Base-by-base conservation (phyloP, 2,113 vertebrate species). In the Synchiropus splendidus region DNA sequence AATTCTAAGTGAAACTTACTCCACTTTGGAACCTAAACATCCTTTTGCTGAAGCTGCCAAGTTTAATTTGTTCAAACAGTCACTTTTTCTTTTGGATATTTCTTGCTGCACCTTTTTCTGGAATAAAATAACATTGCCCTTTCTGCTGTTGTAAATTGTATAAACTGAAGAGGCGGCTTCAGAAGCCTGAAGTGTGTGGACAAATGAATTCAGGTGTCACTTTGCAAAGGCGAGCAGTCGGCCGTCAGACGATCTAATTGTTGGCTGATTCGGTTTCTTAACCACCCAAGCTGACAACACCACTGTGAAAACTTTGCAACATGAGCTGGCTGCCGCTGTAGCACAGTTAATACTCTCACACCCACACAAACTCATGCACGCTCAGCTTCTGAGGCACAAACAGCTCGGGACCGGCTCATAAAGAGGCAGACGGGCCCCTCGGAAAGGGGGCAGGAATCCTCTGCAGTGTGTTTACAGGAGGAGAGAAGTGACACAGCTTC, bases 371-470 rank as follows among this genome's bases (percentile, higher is more conserved):
- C n/a, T n/a, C n/a, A 42, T 63, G 36, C 46, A 33, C 39, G 38
- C 57, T 2, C 43, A 42, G 37, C 53, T 65, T 54, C 63, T 27
- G 21, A 65, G 57, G 45, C 66, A 72, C 72, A 78, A 69, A 75
- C 72, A n/a, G n/a, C n/a, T n/a, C n/a, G 63, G 39, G 54, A 67
- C 74, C 57, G 52, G 64, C 75, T 78, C 75, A 80, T 79, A 83
- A 81, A 81, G 74, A 80, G 65, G 56, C 79, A 72, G 77, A 69
- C 66, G 64, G 80, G 76, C 78, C 78, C 67, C 78, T 77, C 45
- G 75, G 71, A 75, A 67, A 65, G 74, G 78, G 78, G 75, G 64
- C 75, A 67, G 73, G 78, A 80, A 72, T 69, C 70, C 73, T 78
- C 73, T 51, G 44, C 48, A 61, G 65, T 45, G 53, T 80, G 78